phyloP scores from a whole-genome alignment of 2,797 vertebrate species.

The Epinephelus coioides region DNA sequence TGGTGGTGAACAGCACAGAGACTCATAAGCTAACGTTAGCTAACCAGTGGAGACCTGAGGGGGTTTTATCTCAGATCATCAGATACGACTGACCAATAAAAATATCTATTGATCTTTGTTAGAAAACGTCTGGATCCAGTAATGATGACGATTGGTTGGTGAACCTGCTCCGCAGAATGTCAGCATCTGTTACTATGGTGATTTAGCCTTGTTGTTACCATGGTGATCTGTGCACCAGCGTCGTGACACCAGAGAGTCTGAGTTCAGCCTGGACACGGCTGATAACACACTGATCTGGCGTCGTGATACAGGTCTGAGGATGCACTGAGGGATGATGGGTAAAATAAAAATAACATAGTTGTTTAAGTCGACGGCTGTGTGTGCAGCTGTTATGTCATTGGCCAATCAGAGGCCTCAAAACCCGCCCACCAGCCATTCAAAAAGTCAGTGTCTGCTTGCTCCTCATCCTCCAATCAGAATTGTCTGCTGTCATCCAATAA shows the following conservation, averaged over 20 bases:
- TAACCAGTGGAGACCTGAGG: too few relatives aligned
- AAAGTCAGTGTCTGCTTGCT: background rate
- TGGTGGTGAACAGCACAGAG: too few relatives aligned
- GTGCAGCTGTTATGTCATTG: constrained; percentile 33
- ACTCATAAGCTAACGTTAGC: too few relatives aligned
- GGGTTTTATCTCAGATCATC: too few relatives aligned
- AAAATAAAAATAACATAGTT: background rate
- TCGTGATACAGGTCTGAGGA: constrained; percentile 3
- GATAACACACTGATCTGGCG: background rate
- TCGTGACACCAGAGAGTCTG: constrained; percentile 1
- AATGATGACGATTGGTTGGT: too few relatives aligned
- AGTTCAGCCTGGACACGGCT: background rate
- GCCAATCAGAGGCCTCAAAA: constrained; percentile 43
- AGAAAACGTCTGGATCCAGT: too few relatives aligned
- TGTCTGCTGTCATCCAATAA: constrained; percentile 22
- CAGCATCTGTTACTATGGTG: background rate
- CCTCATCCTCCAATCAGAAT: constrained; percentile 28
- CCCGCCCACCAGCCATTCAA: constrained; percentile 19
- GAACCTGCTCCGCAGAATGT: too few relatives aligned
- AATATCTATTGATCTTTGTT: too few relatives aligned
- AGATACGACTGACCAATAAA: too few relatives aligned
- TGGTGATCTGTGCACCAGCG: background rate
- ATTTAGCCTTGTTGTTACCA: background rate
- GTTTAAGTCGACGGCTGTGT: constrained; percentile 9
- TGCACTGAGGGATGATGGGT: constrained; percentile 49